Base-by-base conservation (phyloP, 2,113 vertebrate species). In the Hippocampus mohnikei region DNA sequence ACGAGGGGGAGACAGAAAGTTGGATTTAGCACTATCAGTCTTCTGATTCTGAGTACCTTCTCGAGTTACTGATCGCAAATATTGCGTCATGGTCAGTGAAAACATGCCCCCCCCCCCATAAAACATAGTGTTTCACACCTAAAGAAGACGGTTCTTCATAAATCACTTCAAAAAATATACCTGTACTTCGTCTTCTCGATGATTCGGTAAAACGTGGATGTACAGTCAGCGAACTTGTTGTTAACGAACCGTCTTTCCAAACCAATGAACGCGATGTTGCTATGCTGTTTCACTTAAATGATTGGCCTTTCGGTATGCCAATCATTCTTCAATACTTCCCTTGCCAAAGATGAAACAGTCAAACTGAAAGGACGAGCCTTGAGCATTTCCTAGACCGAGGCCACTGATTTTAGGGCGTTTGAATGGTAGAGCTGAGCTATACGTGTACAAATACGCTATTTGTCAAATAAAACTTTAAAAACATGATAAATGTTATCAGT, bases 211-310 rank as follows among this genome's bases (percentile, higher is more conserved):
- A 58, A 67, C 40, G 15, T 44, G 12, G 25, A 64, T n/a, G 12
- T 23, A 16, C 12, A 64, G n/a, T 44, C 41, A 23, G n/a, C 25
- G 12, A 44, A 44, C 62, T 42, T 25, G 12, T 23, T 13, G 10
- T 23, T 60, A 71, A 53, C 9, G 60, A 15, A 8, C 21, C n/a
- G 67, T 13, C 37, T 8, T 67, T 13, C 12, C 74, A 6, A 70
- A 56, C 91, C 91, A 92, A 92, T 91, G 40, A 74, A 23, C 66
- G 41, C 27, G 18, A 65, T 90, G 92, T 92, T 92, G 91, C 90
- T 90, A 91, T 89, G 89, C 86, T 25, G 10, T 10, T 67, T 73
- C 78, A 9, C 20, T 40, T 65, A 15, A 8, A 52, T 82, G 83
- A 90, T 92, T 92, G 90, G 92, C 65, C 73, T 69, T 69, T 9